These are phyloP conservation scores for Crambe crambe DNA, from an alignment of 37 sponge, comb jelly and placozoan genomes.

Conservation along the genomic window DNA sequence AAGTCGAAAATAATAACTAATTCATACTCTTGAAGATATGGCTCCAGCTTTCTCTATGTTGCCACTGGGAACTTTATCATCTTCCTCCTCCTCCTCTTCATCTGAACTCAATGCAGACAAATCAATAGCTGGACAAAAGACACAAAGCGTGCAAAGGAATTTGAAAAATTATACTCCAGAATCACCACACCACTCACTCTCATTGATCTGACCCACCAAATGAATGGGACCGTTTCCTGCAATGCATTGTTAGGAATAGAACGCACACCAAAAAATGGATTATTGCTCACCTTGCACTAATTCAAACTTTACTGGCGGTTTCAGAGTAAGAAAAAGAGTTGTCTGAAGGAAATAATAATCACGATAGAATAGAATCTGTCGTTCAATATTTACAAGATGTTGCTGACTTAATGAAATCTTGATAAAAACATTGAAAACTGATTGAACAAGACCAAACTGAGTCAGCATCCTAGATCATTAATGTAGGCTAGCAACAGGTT, in stretches of 20 bases:
- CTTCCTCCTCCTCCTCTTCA: slow-evolving; percentile 9
- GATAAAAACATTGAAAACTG: background rate
- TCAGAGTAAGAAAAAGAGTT: slow-evolving; percentile 27
- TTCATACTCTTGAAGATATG: no score
- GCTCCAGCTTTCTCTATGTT: no score
- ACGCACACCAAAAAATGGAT: background rate
- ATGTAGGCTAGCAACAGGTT: slow-evolving; percentile 34
- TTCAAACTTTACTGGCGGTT: slow-evolving; percentile 44
- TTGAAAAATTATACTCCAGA: no score
- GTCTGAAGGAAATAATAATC: slow-evolving; percentile 5
- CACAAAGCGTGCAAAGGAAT: background rate
- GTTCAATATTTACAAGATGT: no score
- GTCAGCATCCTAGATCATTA: background rate
- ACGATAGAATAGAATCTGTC: background rate
- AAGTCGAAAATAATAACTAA: no score
- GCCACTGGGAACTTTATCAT: background rate
- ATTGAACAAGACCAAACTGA: slow-evolving; percentile 25
- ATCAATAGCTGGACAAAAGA: background rate
- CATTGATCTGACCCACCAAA: slow-evolving; percentile 23
- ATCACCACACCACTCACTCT: slow-evolving; percentile 16
- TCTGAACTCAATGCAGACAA: background rate
- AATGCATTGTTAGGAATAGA: background rate
- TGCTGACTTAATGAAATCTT: no score
- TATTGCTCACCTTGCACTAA: slow-evolving; percentile 23
- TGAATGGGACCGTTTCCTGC: slow-evolving; percentile 54